A percentile compares a stretch with the other conserved stretches of the same genome.
Evolutionary conservation across 2,888 invertebrate genomes (phyloP).

Genomic region (Liopterus haemorrhoidalis): DNA sequence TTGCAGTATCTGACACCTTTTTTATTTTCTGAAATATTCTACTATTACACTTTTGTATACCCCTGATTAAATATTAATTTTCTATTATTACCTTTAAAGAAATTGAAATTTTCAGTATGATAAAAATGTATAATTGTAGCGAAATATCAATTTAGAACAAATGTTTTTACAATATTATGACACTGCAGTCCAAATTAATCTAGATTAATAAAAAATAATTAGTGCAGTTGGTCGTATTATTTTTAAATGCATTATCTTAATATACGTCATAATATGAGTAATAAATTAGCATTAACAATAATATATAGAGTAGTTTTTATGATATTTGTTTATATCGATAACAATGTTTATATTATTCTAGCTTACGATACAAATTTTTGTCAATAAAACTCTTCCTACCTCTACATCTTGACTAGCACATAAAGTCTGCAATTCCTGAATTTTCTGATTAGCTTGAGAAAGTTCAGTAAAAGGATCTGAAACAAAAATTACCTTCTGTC

Average conservation of each 20-base stretch:
- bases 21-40: no score
- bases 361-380: neutral
- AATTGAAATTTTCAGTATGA: no score
- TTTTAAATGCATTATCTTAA: neutral
- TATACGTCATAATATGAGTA: neutral
- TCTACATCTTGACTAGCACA: conserved; percentile 57
- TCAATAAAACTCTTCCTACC: conserved; percentile 44
- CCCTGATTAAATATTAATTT: no score
- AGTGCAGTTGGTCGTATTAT: no score
- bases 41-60: no score
- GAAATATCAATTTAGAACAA: no score
- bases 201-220: no score
- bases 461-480: conserved; percentile 20
- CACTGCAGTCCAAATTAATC: no score
- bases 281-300: neutral
- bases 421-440: conserved; percentile 52
- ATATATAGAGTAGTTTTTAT: neutral
- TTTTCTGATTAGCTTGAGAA: conserved; percentile 38
- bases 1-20: no score
- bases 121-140: no score
- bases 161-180: no score
- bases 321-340: neutral
- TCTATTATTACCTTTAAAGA: no score
- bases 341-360: neutral
- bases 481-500: conserved; percentile 16